A percentile compares a stretch with the other conserved stretches of the same genome.
Conservation (phyloP, 92 coral and sea anemone genomes). For the Metridium senile region DNA sequence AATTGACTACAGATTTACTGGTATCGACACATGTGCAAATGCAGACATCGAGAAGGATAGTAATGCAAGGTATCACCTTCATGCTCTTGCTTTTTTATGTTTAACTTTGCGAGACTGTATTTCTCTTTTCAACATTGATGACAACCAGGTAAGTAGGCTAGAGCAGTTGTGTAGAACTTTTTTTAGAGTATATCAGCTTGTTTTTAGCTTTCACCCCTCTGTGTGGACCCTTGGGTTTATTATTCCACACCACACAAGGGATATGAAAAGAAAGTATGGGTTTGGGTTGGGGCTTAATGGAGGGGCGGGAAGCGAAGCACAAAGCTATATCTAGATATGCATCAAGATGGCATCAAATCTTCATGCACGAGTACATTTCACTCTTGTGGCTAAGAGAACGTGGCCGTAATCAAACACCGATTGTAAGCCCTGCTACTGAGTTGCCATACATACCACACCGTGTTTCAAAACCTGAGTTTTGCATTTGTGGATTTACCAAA, state of each 20-base stretch:
- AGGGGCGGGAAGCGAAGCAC: conserved; percentile 68
- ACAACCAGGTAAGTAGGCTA: conserved; percentile 32
- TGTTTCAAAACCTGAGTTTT: conserved; percentile 37
- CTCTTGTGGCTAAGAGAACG: conserved; percentile 50
- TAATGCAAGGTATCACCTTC: conserved; percentile 15
- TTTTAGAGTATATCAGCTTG: conserved; percentile 40
- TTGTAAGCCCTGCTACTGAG: conserved; percentile 27
- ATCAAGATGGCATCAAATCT: conserved; percentile 47
- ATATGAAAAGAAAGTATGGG: conserved; percentile 48
- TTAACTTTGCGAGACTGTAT: conserved; percentile 48
- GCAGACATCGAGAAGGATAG: background rate
- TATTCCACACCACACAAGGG: conserved; percentile 47
- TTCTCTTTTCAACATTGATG: conserved; percentile 44
- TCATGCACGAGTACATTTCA: conserved; percentile 51
- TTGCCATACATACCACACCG: conserved; percentile 43
- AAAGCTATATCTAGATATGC: conserved; percentile 41
- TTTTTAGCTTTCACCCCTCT: conserved; percentile 45
- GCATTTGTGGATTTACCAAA: conserved; percentile 52
- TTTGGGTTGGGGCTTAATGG: conserved; percentile 53
- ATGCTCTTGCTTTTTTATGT: conserved; percentile 48
- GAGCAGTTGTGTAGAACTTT: conserved; percentile 33
- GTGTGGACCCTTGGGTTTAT: conserved; percentile 51
- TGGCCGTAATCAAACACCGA: conserved; percentile 34
- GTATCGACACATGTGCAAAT: conserved; percentile 5
- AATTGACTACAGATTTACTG: conserved; percentile 51